Percentiles rank a stretch among this genome's conserved stretches.
Evolutionary conservation across 2,888 invertebrate species (phyloP).

Genomic region (Caenorhabditis macrosperma): DNA sequence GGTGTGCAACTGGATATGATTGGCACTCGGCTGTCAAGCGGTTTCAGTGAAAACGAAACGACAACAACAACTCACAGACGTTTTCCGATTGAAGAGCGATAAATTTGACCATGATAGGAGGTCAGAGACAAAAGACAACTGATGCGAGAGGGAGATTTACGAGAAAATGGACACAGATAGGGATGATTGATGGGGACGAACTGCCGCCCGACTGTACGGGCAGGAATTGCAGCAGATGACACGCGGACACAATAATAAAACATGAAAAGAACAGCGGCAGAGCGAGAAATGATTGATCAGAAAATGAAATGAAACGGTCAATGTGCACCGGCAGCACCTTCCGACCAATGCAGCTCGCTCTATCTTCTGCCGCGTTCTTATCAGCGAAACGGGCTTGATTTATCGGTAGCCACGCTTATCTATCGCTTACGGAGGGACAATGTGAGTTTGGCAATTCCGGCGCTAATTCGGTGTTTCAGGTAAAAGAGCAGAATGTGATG

Average conservation of each 20-base stretch:
- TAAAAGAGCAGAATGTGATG: conserved; percentile 37
- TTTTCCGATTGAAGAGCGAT: conserved; percentile 4
- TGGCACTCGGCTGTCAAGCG: not conserved
- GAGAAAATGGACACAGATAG: conserved; percentile 1
- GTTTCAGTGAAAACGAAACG: not conserved
- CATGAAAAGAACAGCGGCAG: conserved; percentile 17
- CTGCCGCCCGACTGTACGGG: not conserved
- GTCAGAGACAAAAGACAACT: conserved; percentile 6
- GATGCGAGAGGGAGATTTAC: not conserved
- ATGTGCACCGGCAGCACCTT: not conserved
- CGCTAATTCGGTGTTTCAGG: not conserved
- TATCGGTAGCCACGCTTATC: conserved; percentile 44
- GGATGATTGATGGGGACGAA: conserved; percentile 10
- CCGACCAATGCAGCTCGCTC: not conserved
- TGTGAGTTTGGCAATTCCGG: not conserved
- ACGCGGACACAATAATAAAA: conserved; percentile 3
- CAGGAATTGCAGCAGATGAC: conserved; percentile 13
- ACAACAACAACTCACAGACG: conserved; percentile 20
- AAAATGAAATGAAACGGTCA: conserved; percentile 7
- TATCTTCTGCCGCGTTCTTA: conserved; percentile 17
- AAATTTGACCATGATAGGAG: conserved; percentile 10
- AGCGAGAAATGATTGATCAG: conserved; percentile 26
- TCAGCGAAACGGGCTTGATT: conserved; percentile 33
- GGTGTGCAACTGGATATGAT: too few species aligned
- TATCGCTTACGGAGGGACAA: too few species aligned